Percentiles rank a stretch among this genome's conserved stretches.
phyloP scores from a whole-genome alignment of 1,140 invertebrate genomes.

The Drosophila fuyamai region DNA sequence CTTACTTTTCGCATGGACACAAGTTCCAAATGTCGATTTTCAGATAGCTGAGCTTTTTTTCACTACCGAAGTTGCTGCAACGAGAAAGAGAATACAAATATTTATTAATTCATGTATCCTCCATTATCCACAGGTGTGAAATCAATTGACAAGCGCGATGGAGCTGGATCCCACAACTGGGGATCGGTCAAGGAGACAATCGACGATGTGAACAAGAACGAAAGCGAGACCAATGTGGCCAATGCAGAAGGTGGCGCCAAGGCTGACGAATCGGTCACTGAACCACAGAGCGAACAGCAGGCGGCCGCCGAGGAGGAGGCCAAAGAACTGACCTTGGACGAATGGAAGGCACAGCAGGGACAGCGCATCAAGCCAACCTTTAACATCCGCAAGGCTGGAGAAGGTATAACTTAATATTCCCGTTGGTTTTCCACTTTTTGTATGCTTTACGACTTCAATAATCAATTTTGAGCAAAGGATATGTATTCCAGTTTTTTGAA shows the following conservation, averaged over 20 bases:
- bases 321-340: slow-evolving; percentile 93
- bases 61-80: background rate
- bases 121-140: slow-evolving; percentile 89
- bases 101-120: slow-evolving; percentile 1
- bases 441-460: too few relatives aligned
- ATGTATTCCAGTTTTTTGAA: too few relatives aligned
- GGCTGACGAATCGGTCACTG: slow-evolving; percentile 84
- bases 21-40: background rate
- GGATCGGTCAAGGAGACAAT: slow-evolving; percentile 96
- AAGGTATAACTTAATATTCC: slow-evolving; percentile 85
- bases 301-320: slow-evolving; percentile 89
- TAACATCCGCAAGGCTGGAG: slow-evolving; percentile 95
- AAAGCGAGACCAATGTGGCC: slow-evolving; percentile 83
- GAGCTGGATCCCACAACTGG: slow-evolving; percentile 97
- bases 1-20: background rate
- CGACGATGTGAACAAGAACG: slow-evolving; percentile 88
- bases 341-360: slow-evolving; percentile 93
- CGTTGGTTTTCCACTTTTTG: too few relatives aligned
- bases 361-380: slow-evolving; percentile 92
- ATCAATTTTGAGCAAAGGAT: too few relatives aligned
- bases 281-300: slow-evolving; percentile 85
- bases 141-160: slow-evolving; percentile 96
- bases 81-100: background rate
- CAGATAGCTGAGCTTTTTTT: background rate
- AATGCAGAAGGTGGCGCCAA: slow-evolving; percentile 73